A percentile compares a stretch with the other conserved stretches of the same genome.
These are phyloP conservation scores for Euthynnus affinis DNA, from an alignment of 2,797 vertebrate species.

Conservation along the genomic window DNA sequence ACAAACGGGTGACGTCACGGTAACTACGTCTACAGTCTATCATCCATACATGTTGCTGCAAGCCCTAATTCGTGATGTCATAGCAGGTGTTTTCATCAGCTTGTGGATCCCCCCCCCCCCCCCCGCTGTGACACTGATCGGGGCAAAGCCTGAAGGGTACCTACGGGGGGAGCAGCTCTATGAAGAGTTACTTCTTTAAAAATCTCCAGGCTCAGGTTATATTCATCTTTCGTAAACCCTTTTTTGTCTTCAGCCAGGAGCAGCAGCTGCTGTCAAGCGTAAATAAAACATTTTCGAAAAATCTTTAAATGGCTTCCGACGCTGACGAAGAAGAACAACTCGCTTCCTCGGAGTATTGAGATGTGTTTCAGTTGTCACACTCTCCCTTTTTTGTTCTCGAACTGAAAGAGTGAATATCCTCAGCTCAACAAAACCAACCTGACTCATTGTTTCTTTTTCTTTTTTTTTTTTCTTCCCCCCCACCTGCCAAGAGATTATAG, in stretches of 20 bases:
- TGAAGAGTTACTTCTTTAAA: no score
- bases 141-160: no score
- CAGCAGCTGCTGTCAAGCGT: not conserved
- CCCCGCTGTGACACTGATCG: no score
- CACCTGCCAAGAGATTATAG: slow-evolving; percentile 41
- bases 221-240: not conserved
- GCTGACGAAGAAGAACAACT: not conserved
- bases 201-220: no score
- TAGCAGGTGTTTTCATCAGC: no score
- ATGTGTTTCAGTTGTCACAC: slow-evolving; percentile 13
- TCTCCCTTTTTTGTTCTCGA: slow-evolving; percentile 8
- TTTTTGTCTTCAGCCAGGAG: not conserved
- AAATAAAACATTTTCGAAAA: not conserved
- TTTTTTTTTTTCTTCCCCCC: no score
- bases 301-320: not conserved
- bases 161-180: no score
- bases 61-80: no score
- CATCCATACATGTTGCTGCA: no score
- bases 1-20: no score
- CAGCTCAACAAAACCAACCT: slow-evolving; percentile 19
- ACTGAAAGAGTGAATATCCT: slow-evolving; percentile 2
- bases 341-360: slow-evolving; percentile 26
- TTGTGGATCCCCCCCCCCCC: no score
- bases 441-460: slow-evolving; percentile 1
- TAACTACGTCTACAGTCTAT: no score